phyloP scores from a whole-genome alignment of 2,888 invertebrate genomes.

The Calephelis perditalis region DNA sequence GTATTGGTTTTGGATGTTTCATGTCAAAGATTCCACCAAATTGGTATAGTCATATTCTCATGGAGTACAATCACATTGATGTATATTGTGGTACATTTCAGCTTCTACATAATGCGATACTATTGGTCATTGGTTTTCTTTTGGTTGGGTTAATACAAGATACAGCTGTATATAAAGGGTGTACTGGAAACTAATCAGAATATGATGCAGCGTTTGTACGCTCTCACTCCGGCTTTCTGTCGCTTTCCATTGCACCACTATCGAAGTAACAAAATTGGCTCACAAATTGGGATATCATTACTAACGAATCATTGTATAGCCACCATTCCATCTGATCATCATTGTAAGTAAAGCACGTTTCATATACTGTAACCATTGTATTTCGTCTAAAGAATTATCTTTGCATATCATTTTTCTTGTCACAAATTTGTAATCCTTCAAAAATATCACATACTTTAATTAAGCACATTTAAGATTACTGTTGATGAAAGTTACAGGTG shows the following conservation, averaged over 20 bases:
- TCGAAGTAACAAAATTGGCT: conserved; percentile 74
- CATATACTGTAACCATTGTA: conserved; percentile 42
- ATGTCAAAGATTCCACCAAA: conserved; percentile 39
- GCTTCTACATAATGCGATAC: conserved; percentile 74
- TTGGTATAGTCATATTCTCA: conserved; percentile 30
- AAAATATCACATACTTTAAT: conserved; percentile 20
- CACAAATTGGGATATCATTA: conserved; percentile 75
- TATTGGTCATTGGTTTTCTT: conserved; percentile 76
- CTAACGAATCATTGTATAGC: conserved; percentile 76
- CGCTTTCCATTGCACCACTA: conserved; percentile 76
- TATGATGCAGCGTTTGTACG: conserved; percentile 42
- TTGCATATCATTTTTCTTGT: conserved; percentile 1
- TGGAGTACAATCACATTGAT: conserved; percentile 39
- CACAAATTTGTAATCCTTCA: conserved; percentile 11
- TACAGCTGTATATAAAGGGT: conserved; percentile 74
- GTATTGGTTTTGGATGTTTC: conserved; percentile 74
- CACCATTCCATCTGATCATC: conserved; percentile 68
- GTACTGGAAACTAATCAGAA: conserved; percentile 76
- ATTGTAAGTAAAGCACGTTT: conserved; percentile 73
- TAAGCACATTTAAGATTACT: conserved; percentile 5
- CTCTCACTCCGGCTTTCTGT: conserved; percentile 68
- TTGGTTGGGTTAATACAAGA: conserved; percentile 79
- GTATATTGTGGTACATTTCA: conserved; percentile 75
- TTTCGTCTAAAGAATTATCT: conserved; percentile 38
- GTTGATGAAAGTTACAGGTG: conserved; percentile 2